A percentile compares a stretch with the other conserved stretches of the same genome.
These are phyloP conservation scores for Parnassius orleans DNA, from an alignment of 2,888 invertebrate genomes.

Conservation along the genomic window DNA sequence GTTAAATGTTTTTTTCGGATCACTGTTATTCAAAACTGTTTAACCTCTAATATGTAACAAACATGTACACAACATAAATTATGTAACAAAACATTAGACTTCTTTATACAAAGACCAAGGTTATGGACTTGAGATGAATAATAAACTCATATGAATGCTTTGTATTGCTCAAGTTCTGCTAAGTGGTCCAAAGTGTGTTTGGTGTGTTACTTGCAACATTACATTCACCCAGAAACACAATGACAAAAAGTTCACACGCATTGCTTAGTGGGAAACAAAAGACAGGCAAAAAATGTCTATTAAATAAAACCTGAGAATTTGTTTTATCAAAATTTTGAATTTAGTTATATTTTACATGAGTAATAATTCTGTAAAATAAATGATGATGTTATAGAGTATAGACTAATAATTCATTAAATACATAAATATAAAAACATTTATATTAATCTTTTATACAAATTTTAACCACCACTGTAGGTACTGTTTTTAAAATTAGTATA, in stretches of 20 bases:
- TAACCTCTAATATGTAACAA: no score
- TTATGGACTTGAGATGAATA: conserved; percentile 58
- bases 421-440: no score
- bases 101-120: conserved; percentile 54
- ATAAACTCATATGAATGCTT: conserved; percentile 53
- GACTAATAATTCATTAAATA: no score
- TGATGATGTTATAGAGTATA: no score
- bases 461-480: no score
- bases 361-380: no score
- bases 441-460: no score
- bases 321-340: conserved; percentile 14
- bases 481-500: no score
- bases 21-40: no score
- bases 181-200: conserved; percentile 47
- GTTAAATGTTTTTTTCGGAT: no score
- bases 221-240: conserved; percentile 69
- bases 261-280: conserved; percentile 36
- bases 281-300: conserved; percentile 27
- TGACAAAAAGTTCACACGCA: conserved; percentile 70
- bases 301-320: conserved; percentile 10
- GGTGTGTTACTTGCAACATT: conserved; percentile 47
- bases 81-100: conserved; percentile 5
- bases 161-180: conserved; percentile 45
- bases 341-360: no score
- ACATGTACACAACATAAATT: background rate